Evolutionary conservation across 2,888 invertebrate genomes (phyloP).

Genomic region (Eulithis prunata): DNA sequence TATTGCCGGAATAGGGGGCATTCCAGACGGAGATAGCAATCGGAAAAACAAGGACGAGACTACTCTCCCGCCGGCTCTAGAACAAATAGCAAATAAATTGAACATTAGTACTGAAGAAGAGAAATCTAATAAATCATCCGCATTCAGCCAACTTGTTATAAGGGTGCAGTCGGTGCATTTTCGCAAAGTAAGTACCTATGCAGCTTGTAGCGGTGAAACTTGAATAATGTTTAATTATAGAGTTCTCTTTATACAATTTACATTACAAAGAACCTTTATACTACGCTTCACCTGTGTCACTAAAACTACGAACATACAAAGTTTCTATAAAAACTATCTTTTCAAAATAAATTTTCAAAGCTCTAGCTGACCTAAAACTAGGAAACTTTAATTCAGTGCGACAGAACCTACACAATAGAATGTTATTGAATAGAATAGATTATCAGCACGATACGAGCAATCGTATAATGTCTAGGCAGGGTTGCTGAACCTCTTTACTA

Average conservation of each 20-base stretch:
- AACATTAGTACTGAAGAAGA: constrained; percentile 77
- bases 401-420: constrained; percentile 31
- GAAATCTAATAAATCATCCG: constrained; percentile 79
- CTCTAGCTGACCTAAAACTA: constrained; percentile 1
- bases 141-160: constrained; percentile 79
- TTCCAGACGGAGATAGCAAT: constrained; percentile 57
- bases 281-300: no score
- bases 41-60: constrained; percentile 67
- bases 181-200: constrained; percentile 67
- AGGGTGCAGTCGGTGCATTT: constrained; percentile 80
- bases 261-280: no score
- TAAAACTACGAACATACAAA: not conserved
- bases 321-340: not conserved
- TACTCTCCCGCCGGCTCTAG: constrained; percentile 58
- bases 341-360: constrained; percentile 8
- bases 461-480: constrained; percentile 28
- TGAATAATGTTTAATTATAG: no score
- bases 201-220: not conserved
- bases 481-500: constrained; percentile 27
- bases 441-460: constrained; percentile 27
- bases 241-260: no score
- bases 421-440: constrained; percentile 31
- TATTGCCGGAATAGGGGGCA: constrained; percentile 59
- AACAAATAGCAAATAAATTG: constrained; percentile 75
- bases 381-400: constrained; percentile 16